Conservation (phyloP, 2,797 vertebrate genomes). For the Clarias fuscus region DNA sequence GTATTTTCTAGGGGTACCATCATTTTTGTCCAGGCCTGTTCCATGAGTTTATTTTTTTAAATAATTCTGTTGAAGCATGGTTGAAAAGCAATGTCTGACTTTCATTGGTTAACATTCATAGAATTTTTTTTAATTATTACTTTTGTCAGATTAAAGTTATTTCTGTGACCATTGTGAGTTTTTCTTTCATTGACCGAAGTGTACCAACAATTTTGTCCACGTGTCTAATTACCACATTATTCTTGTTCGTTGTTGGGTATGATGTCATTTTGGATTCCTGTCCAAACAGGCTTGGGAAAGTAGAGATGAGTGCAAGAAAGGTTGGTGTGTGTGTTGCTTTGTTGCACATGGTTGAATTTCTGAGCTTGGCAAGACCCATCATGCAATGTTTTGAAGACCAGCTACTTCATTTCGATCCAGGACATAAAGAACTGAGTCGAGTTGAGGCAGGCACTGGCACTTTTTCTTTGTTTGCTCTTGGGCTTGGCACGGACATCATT, state of each 20-base stretch:
- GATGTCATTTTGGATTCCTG: constrained; percentile 15
- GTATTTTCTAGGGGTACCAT: too few species aligned
- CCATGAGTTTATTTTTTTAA: too few species aligned
- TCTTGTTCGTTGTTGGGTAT: background rate
- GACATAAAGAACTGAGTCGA: constrained; percentile 29
- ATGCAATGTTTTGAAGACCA: constrained; percentile 31
- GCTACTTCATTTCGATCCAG: constrained; percentile 36
- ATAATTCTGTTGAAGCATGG: too few species aligned
- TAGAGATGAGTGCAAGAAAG: background rate
- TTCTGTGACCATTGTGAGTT: too few species aligned
- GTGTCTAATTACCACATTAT: background rate
- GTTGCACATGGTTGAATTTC: background rate
- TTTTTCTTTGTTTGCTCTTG: constrained; percentile 39
- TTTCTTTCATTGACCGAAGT: too few species aligned
- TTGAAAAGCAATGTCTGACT: too few species aligned
- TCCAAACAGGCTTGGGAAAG: constrained; percentile 10
- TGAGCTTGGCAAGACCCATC: constrained; percentile 40
- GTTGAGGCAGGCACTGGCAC: constrained; percentile 44
- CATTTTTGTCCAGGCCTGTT: too few species aligned
- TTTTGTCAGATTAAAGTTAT: too few species aligned
- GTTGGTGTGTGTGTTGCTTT: background rate
- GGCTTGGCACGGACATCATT: constrained; percentile 34
- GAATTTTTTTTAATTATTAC: too few species aligned
- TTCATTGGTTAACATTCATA: too few species aligned
- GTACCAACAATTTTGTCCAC: too few species aligned